Conservation (phyloP, 2,113 vertebrate genomes). For the Camarhynchus parvulus region DNA sequence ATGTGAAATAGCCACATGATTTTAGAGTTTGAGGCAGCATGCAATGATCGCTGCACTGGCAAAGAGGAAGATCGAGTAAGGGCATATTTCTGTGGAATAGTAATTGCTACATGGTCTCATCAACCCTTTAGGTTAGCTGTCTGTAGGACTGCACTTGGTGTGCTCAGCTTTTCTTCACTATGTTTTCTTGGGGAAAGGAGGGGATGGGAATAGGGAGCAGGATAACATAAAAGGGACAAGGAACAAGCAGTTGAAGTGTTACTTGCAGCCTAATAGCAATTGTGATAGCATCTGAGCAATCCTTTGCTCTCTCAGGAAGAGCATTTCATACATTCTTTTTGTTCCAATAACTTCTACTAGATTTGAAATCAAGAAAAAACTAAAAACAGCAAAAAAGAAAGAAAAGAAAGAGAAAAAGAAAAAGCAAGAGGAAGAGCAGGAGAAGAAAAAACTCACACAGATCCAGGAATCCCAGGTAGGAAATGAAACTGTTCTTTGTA, state of each 20-base stretch:
- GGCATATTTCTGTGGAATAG: neutral
- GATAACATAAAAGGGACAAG: neutral
- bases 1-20: neutral
- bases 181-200: neutral
- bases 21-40: neutral
- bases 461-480: conserved; percentile 94
- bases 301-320: neutral
- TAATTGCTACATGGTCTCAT: neutral
- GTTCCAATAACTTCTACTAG: conserved; percentile 70
- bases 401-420: conserved; percentile 99
- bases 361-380: conserved; percentile 99
- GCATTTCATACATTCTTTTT: neutral
- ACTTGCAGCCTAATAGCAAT: neutral
- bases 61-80: neutral
- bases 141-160: neutral
- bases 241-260: neutral
- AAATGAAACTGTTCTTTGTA: neutral
- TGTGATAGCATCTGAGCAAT: neutral
- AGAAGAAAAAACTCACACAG: conserved; percentile 95
- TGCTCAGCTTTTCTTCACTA: neutral
- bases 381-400: conserved; percentile 98
- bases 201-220: neutral
- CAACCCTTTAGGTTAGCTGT: neutral
- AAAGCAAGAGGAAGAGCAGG: conserved; percentile 95
- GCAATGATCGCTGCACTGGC: neutral